A percentile compares a stretch with the other conserved stretches of the same genome.
These are phyloP conservation scores for Nothoprocta pentlandii DNA, from an alignment of 2,113 vertebrate species.

Conservation along the genomic window DNA sequence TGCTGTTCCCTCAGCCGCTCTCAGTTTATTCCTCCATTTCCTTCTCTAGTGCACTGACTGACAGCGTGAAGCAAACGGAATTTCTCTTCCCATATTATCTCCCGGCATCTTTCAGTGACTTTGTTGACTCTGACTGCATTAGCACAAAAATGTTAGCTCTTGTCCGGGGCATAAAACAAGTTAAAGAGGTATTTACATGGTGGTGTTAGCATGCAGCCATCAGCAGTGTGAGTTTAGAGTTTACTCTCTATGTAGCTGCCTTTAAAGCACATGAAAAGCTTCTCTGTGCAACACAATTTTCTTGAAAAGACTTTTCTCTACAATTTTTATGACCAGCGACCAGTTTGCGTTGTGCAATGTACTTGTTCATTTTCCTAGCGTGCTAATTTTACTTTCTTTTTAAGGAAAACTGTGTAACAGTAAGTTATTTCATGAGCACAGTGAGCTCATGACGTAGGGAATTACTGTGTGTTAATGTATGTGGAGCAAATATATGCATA, in stretches of 20 bases:
- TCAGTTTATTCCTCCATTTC: neutral
- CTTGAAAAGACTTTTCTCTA: neutral
- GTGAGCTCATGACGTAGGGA: neutral
- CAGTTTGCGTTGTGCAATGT: neutral
- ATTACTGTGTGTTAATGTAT: neutral
- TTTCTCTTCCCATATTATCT: neutral
- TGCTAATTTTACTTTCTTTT: neutral
- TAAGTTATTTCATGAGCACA: neutral
- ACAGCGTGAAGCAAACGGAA: neutral
- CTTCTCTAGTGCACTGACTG: neutral
- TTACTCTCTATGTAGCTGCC: neutral
- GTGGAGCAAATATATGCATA: neutral
- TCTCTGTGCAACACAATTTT: neutral
- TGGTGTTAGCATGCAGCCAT: fast-evolving
- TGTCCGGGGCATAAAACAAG: fast-evolving
- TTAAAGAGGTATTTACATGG: fast-evolving
- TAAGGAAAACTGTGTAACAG: neutral
- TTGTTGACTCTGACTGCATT: neutral
- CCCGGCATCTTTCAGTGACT: neutral
- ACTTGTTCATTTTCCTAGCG: fast-evolving
- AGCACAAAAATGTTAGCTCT: neutral
- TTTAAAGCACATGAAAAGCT: neutral
- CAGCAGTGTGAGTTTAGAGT: neutral
- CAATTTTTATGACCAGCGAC: neutral
- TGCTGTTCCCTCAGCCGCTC: fast-evolving